Conservation (phyloP, 2,888 invertebrate species). For the Drosophila mercatorum region DNA sequence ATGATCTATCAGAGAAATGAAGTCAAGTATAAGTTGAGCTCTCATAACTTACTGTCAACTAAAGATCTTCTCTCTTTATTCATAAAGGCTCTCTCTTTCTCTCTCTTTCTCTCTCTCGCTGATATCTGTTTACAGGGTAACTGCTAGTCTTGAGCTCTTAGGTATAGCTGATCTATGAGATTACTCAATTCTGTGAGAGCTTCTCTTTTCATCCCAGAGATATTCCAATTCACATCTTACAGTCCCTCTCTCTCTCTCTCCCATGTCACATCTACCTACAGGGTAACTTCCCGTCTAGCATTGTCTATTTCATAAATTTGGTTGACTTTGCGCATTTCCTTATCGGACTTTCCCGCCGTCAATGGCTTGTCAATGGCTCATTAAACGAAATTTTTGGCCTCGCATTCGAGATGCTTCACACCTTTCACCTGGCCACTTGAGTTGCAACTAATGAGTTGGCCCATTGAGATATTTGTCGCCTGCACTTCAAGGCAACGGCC, state of each 20-base stretch:
- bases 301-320: background rate
- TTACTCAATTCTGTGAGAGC: too few species aligned
- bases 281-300: slow-evolving; percentile 3
- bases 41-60: too few species aligned
- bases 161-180: too few species aligned
- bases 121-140: background rate
- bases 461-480: slow-evolving; percentile 59
- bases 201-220: too few species aligned
- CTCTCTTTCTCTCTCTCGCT: background rate
- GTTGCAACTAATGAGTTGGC: slow-evolving; percentile 53
- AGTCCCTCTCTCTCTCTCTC: background rate
- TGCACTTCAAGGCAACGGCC: slow-evolving; percentile 30
- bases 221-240: background rate
- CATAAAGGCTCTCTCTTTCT: too few species aligned
- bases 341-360: slow-evolving; percentile 2
- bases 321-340: slow-evolving; percentile 17
- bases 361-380: slow-evolving; percentile 29
- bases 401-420: slow-evolving; percentile 33
- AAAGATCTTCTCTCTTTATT: too few species aligned
- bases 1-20: too few species aligned
- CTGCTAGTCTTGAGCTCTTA: background rate
- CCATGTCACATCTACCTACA: background rate
- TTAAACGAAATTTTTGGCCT: slow-evolving; percentile 24
- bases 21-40: too few species aligned
- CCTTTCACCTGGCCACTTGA: slow-evolving; percentile 46